Evolutionary conservation across 2,797 vertebrate genomes (phyloP).

Genomic region (Melanotaenia nigrans): DNA sequence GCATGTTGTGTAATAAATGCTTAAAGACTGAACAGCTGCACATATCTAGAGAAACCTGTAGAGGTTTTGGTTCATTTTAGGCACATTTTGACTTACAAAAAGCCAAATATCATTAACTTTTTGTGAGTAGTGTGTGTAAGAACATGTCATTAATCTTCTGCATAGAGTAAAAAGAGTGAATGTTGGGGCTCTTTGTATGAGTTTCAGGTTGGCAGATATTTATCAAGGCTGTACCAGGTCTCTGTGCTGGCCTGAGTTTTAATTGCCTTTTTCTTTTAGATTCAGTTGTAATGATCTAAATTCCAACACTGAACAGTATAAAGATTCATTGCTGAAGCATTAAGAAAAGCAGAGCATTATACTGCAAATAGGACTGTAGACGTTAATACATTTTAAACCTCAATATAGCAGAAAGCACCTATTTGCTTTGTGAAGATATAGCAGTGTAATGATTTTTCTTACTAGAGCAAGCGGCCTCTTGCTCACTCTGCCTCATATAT

Average conservation of each 20-base stretch:
- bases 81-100: too few relatives aligned
- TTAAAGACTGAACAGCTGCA: too few relatives aligned
- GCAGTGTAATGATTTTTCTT: not conserved
- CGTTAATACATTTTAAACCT: not conserved
- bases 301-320: conserved; percentile 16
- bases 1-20: too few relatives aligned
- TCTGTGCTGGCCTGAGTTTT: conserved; percentile 53
- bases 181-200: conserved; percentile 39
- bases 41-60: too few relatives aligned
- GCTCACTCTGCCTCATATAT: not conserved
- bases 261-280: conserved; percentile 46
- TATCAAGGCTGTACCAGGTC: conserved; percentile 63
- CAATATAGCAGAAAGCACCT: not conserved
- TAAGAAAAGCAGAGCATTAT: conserved; percentile 1
- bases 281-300: conserved; percentile 32
- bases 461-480: not conserved
- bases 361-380: too few relatives aligned
- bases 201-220: conserved; percentile 63
- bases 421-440: not conserved
- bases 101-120: too few relatives aligned
- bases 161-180: conserved; percentile 31
- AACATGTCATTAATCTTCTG: not conserved
- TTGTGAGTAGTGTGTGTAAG: not conserved
- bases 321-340: conserved; percentile 26
- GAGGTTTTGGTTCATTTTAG: too few relatives aligned